phyloP scores from a whole-genome alignment of 1,140 invertebrate genomes.

The Frieseomelitta varia region DNA sequence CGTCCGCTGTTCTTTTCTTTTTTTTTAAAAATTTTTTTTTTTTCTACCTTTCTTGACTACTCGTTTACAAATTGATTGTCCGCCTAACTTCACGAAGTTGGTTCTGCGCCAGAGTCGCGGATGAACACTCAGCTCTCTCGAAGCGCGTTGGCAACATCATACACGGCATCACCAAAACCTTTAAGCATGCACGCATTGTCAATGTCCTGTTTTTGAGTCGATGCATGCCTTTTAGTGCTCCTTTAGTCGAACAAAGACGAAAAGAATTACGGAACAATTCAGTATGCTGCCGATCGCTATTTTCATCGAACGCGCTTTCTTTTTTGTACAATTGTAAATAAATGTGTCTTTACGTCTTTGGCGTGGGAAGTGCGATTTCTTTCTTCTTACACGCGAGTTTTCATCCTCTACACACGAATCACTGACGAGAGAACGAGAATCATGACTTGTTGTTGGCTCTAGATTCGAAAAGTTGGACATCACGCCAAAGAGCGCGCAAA shows the following conservation, averaged over 20 bases:
- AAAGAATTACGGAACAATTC: slow-evolving; percentile 19
- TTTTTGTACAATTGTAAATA: too few species aligned
- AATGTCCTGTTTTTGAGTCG: slow-evolving; percentile 81
- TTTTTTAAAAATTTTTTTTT: slow-evolving; percentile 10
- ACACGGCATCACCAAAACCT: slow-evolving; percentile 81
- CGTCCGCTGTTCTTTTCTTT: not conserved
- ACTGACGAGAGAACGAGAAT: slow-evolving; percentile 20
- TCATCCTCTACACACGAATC: not conserved
- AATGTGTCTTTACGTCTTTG: slow-evolving; percentile 49
- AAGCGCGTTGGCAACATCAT: slow-evolving; percentile 82
- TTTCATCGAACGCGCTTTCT: too few species aligned
- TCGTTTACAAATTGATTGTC: not conserved
- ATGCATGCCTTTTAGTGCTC: slow-evolving; percentile 80
- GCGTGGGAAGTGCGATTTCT: slow-evolving; percentile 13
- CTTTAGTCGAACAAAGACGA: slow-evolving; percentile 72
- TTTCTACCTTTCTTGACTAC: not conserved
- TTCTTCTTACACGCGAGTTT: slow-evolving; percentile 13
- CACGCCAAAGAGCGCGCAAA: slow-evolving; percentile 99
- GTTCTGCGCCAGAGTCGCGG: slow-evolving; percentile 10
- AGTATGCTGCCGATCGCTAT: not conserved
- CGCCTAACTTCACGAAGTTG: not conserved
- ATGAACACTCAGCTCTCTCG: slow-evolving; percentile 29
- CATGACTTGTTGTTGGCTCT: slow-evolving; percentile 73
- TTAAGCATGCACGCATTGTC: slow-evolving; percentile 82
- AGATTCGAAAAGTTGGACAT: slow-evolving; percentile 99